A percentile compares a stretch with the other conserved stretches of the same genome.
These are phyloP conservation scores for Anguilla japonica DNA, from an alignment of 2,113 vertebrate species.

Conservation along the genomic window DNA sequence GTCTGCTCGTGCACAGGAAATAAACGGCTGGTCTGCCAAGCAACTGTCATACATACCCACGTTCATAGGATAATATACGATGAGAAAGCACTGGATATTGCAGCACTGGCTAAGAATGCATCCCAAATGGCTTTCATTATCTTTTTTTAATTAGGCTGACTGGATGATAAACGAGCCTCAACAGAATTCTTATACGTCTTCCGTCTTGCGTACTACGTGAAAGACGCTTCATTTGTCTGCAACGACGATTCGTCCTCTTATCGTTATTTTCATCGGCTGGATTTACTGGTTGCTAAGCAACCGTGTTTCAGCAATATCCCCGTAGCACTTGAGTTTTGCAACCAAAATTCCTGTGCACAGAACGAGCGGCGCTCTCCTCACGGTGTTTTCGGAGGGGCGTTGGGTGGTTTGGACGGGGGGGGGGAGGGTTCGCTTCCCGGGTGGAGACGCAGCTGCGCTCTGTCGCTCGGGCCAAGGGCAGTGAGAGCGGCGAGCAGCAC, in stretches of 20 bases:
- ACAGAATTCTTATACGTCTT: background rate
- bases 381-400: background rate
- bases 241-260: background rate
- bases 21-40: slow-evolving; percentile 10
- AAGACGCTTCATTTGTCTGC: background rate
- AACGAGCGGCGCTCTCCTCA: background rate
- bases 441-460: background rate
- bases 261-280: slow-evolving; percentile 27
- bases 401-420: background rate
- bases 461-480: background rate
- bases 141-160: slow-evolving; percentile 45
- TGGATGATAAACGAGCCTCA: background rate
- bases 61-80: slow-evolving; percentile 35
- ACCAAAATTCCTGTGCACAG: background rate
- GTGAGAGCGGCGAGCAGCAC: background rate
- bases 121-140: slow-evolving; percentile 53
- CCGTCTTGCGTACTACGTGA: background rate
- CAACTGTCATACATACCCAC: slow-evolving; percentile 44
- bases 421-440: background rate
- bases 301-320: slow-evolving; percentile 40
- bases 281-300: slow-evolving; percentile 48
- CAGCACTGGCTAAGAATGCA: slow-evolving; percentile 44
- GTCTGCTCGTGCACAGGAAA: slow-evolving; percentile 23
- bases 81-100: slow-evolving; percentile 35
- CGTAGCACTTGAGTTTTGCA: slow-evolving; percentile 3